Base-by-base conservation (phyloP, 2,888 invertebrate genomes). In the Agrochola litura region DNA sequence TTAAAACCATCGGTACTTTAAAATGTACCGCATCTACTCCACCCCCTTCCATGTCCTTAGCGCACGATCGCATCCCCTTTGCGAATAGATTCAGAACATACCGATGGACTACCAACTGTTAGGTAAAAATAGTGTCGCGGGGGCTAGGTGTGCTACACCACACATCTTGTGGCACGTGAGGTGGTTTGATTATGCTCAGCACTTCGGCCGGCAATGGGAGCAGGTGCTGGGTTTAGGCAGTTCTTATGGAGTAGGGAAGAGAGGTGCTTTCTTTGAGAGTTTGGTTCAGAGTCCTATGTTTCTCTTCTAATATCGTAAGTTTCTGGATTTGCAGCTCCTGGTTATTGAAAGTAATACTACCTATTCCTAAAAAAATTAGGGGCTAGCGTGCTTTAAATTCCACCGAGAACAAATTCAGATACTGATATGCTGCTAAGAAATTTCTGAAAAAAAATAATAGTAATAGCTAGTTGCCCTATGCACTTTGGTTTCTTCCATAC, bases 11-110 rank as follows among this genome's bases (percentile, higher is more conserved):
- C 10, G 6, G 25, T 0, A 41, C 0, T 60, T 22, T 16, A 37
- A n/a, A 16, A 79, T 10, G 49, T 84, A 37, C 80, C 82, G 10
- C 60, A 81, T 85, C 88, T 6, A 76, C 9, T 56, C 58, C 41
- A 66, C 41, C 0, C 19, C 14, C 6, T 30, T 77, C 25, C 10
- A 0, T 6, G 58, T 16, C 8, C 56, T 65, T 41, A 75, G 80
- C 79, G 82, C 87, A 87, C 89, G 90, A 86, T 86, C 79, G 86
- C 83, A 84, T 79, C 87, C 67, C 81, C 79, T 16, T 82, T 80
- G 86, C 86, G 89, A 88, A 89, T 90, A 89, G 87, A 91, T 89
- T 91, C 89, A 84, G 83, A 76, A 86, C 92, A 89, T 88, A 90
- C 89, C 86, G 74, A 71, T 77, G 88, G 80, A 83, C 82, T 77